A percentile compares a stretch with the other conserved stretches of the same genome.
phyloP scores from a whole-genome alignment of 2,797 vertebrate genomes.

The Lepus oiostolus region DNA sequence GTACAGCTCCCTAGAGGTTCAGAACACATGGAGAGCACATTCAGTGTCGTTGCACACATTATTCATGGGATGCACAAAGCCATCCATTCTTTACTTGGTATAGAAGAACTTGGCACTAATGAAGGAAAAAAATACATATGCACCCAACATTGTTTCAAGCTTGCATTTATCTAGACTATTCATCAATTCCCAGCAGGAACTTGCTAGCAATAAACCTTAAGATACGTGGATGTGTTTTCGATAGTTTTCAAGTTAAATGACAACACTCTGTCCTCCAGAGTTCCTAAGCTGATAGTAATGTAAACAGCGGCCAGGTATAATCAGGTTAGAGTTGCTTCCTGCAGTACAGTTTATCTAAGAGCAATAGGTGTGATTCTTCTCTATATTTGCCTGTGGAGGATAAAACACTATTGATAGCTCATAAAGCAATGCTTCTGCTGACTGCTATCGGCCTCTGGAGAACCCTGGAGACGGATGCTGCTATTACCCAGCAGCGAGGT shows the following conservation, averaged over 20 bases:
- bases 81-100: not conserved
- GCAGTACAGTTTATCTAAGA: conserved; percentile 63
- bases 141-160: conserved; percentile 16
- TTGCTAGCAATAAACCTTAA: conserved; percentile 25
- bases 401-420: conserved; percentile 61
- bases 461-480: not conserved
- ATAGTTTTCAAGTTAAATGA: conserved; percentile 20
- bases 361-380: conserved; percentile 64
- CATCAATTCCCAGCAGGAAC: conserved; percentile 52
- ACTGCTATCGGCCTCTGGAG: conserved; percentile 25
- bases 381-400: conserved; percentile 53
- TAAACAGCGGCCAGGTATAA: conserved; percentile 51
- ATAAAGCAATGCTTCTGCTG: conserved; percentile 41
- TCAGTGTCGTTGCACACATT: conserved; percentile 43
- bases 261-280: not conserved
- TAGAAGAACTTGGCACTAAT: conserved; percentile 52
- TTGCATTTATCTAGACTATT: not conserved
- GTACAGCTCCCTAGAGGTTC: not conserved
- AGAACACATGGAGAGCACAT: not conserved
- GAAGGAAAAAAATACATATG: conserved; percentile 10
- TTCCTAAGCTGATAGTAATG: conserved; percentile 69
- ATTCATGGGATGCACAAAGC: conserved; percentile 38
- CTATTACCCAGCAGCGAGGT: not conserved
- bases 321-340: conserved; percentile 63
- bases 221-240: not conserved